Evolutionary conservation across 2,113 vertebrate species (phyloP).

Genomic region (Camelus bactrianus): DNA sequence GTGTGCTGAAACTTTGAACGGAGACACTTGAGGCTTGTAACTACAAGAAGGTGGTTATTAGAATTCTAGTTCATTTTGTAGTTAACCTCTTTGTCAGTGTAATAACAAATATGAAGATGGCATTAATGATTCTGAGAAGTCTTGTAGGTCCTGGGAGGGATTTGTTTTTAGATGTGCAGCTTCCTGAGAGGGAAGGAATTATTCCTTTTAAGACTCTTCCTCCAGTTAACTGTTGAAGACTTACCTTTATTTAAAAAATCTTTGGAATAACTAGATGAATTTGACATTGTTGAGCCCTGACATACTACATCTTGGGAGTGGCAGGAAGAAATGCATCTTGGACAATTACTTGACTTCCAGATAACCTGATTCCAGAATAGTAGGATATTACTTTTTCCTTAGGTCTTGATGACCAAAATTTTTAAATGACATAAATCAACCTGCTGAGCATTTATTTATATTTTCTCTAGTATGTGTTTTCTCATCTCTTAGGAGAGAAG

Average conservation of each 20-base stretch:
- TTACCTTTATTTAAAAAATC: neutral
- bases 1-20: neutral
- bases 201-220: neutral
- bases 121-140: neutral
- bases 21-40: neutral
- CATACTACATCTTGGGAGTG: neutral
- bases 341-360: neutral
- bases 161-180: neutral
- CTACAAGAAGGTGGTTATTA: neutral
- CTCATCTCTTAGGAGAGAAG: conserved; percentile 92
- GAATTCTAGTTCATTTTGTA: neutral
- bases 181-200: neutral
- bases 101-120: neutral
- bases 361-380: fast-evolving
- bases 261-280: neutral
- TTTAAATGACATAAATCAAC: fast-evolving
- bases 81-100: neutral
- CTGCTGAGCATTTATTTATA: fast-evolving
- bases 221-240: neutral
- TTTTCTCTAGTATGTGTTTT: neutral
- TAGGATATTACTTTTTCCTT: neutral
- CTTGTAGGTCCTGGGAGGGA: neutral
- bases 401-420: neutral
- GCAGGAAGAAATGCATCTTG: neutral
- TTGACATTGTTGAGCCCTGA: neutral